Conservation (phyloP, 53 echinoderm and acorn worm genomes). For the Patiria pectinifera region DNA sequence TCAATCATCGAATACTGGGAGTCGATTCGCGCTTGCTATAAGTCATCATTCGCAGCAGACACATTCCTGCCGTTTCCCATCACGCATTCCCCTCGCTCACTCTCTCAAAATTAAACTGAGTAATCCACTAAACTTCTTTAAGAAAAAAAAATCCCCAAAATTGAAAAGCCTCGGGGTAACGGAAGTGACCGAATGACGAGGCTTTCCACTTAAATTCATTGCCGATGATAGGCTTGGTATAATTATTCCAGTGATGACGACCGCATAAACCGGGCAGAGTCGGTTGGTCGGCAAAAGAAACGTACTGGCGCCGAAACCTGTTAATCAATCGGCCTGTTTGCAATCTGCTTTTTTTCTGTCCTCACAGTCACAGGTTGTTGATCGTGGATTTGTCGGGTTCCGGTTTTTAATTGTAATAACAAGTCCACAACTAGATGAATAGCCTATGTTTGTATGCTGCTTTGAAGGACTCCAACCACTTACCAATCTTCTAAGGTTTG, state of each 20-base stretch:
- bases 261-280: not conserved
- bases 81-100: not conserved
- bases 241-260: conserved; percentile 42
- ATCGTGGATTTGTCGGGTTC: not conserved
- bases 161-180: conserved; percentile 36
- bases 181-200: conserved; percentile 59
- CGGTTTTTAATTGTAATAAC: not conserved
- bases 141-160: conserved; percentile 21
- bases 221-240: conserved; percentile 55
- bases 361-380: not conserved
- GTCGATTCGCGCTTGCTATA: not conserved
- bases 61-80: not conserved
- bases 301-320: conserved; percentile 28
- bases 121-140: conserved; percentile 44
- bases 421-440: not conserved
- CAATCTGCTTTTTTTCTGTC: not conserved
- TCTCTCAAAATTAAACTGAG: conserved; percentile 20
- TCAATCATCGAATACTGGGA: not conserved
- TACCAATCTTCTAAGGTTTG: not conserved
- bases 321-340: not conserved
- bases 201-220: conserved; percentile 53
- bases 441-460: not conserved
- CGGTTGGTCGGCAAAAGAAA: not conserved
- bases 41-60: not conserved
- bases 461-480: not conserved